Conservation (phyloP, 2,888 invertebrate genomes). For the Drosophila percnosoma region DNA sequence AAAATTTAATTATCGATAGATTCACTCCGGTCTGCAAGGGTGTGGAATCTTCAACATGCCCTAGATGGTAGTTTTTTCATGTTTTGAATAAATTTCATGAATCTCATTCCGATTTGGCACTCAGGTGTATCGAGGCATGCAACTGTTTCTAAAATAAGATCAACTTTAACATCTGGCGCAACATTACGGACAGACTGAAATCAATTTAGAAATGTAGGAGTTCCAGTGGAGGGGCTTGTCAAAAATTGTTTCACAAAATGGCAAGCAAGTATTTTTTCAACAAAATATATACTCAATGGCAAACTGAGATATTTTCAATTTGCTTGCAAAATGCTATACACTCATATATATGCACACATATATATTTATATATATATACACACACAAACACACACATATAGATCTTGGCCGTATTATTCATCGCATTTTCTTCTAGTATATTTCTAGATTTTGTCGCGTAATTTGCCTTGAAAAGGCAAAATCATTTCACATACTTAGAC, state of each 20-base stretch:
- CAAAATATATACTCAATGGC: slow-evolving; percentile 2
- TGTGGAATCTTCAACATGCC: background rate
- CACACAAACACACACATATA: slow-evolving; percentile 7
- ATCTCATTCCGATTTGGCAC: slow-evolving; percentile 30
- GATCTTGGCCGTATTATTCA: slow-evolving; percentile 57
- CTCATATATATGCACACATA: slow-evolving; percentile 16
- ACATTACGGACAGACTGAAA: slow-evolving; percentile 1
- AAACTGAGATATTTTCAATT: slow-evolving; percentile 47
- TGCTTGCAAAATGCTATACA: slow-evolving; percentile 42
- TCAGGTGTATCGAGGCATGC: slow-evolving; percentile 51
- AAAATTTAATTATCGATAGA: background rate
- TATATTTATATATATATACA: slow-evolving; percentile 15
- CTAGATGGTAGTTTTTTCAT: background rate
- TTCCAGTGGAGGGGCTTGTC: slow-evolving; percentile 38
- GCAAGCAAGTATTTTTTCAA: slow-evolving; percentile 40
- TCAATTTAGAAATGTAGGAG: background rate
- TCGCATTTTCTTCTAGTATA: slow-evolving; percentile 42
- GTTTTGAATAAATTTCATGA: slow-evolving; percentile 25
- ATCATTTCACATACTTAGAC: slow-evolving; percentile 68
- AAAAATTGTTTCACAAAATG: slow-evolving; percentile 37
- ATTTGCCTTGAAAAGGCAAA: slow-evolving; percentile 57
- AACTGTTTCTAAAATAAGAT: slow-evolving; percentile 57
- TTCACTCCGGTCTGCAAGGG: background rate
- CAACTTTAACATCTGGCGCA: slow-evolving; percentile 52
- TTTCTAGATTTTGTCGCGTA: slow-evolving; percentile 35